These are phyloP conservation scores for Argyresthia goedartella DNA, from an alignment of 2,888 invertebrate genomes.

Conservation along the genomic window DNA sequence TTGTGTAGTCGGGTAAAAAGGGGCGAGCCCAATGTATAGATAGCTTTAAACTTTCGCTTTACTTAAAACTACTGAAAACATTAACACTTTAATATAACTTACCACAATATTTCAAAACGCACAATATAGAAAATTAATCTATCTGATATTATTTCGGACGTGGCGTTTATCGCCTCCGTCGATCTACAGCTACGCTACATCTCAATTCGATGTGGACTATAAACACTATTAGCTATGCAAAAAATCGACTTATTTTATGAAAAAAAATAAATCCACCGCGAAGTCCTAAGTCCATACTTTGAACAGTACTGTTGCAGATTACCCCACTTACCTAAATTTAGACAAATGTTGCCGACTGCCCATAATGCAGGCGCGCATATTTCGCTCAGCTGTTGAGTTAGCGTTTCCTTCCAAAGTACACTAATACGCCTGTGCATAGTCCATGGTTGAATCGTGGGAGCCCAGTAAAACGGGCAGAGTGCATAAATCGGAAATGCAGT, in stretches of 20 bases:
- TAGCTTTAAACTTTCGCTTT: no score
- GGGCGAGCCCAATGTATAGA: no score
- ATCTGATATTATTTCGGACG: no score
- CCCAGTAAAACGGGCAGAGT: constrained; percentile 27
- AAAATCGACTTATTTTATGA: background rate
- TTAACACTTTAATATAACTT: no score
- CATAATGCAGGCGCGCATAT: background rate
- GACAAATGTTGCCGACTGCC: background rate
- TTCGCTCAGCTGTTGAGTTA: background rate
- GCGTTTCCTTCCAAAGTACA: constrained; percentile 1
- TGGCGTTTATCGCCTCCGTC: no score
- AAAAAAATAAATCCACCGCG: no score
- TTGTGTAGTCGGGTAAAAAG: no score
- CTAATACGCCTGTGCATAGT: constrained; percentile 9
- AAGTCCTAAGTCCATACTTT: background rate
- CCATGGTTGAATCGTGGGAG: constrained; percentile 27
- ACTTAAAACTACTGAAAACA: no score
- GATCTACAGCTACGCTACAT: background rate
- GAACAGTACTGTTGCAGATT: background rate
- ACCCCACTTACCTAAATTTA: constrained; percentile 3
- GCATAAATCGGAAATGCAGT: constrained; percentile 34
- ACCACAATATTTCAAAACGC: no score
- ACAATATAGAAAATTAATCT: no score
- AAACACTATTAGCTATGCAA: background rate
- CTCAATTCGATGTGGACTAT: background rate